These are phyloP conservation scores for Thryonomys swinderianus DNA, from an alignment of 2,113 vertebrate species.

Conservation along the genomic window DNA sequence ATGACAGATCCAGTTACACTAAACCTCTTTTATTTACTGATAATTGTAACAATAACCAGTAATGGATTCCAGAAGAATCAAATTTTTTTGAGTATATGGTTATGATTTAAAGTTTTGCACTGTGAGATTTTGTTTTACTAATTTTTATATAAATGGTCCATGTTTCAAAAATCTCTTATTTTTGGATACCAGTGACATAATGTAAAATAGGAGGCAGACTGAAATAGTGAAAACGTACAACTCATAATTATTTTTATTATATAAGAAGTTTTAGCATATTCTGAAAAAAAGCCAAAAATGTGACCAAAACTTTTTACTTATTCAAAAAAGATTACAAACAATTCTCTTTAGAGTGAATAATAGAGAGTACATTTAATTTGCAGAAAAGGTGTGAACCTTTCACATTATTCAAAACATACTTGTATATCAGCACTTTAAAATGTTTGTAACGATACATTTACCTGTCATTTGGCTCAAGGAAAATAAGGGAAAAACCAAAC, in stretches of 20 bases:
- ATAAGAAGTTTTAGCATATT: constrained; percentile 31
- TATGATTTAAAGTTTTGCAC: constrained; percentile 34
- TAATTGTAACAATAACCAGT: constrained; percentile 20
- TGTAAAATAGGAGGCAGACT: not conserved
- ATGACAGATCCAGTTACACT: constrained; percentile 13
- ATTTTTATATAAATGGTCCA: constrained; percentile 11
- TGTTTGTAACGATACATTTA: constrained; percentile 38
- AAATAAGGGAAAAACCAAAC: not conserved
- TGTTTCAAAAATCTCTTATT: not conserved
- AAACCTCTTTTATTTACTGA: constrained; percentile 50
- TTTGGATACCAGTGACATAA: constrained; percentile 9
- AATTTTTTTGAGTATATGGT: not conserved
- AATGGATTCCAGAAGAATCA: constrained; percentile 48
- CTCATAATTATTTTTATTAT: constrained; percentile 2
- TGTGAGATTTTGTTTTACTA: constrained; percentile 24
- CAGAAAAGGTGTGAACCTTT: not conserved
- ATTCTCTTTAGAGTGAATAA: not conserved
- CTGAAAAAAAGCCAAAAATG: not conserved
- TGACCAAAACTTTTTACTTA: not conserved
- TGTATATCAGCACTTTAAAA: not conserved
- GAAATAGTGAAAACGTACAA: not conserved
- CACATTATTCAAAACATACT: constrained; percentile 11
- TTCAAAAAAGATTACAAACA: constrained; percentile 33
- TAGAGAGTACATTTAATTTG: constrained; percentile 3
- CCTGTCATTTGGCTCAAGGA: not conserved